Base-by-base conservation (phyloP, 2,888 invertebrate species). In the Drosophila robusta region DNA sequence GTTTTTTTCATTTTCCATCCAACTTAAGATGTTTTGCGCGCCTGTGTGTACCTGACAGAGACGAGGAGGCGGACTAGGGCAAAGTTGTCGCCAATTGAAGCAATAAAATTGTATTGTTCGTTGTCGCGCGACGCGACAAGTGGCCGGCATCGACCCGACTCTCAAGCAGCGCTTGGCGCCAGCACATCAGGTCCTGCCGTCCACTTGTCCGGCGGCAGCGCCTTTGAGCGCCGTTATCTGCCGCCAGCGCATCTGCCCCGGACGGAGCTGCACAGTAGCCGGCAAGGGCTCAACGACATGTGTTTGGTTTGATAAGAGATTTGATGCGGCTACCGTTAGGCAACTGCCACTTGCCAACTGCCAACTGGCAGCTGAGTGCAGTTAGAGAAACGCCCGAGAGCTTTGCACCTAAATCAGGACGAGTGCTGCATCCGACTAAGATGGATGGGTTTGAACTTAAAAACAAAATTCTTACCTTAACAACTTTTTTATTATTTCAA, bases 21-120 rank as follows among this genome's bases (percentile, higher is more conserved):
- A 73, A 80, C 85, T 83, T 82, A 73, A 77, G 82, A 78, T 79
- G 71, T 75, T 63, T 29, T 44, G 29, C 26, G 26, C 39, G 41
- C 18, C 39, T 34, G 6, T 1, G 26, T 26, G 42, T 71, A 75
- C 72, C 77, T 73, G 76, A 26, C 42, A 14, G 7, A 8, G 42
- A 26, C 18, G 14, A 12, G 3, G 29, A 29, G 8, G 29, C 9
- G 12, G 18, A 36, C 22, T 34, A 36, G 36, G 26, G 38, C 41
- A n/a, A 55, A 41, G 51, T 71, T 86, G 84, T 86, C 87, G 85
- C 85, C 85, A 88, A 85, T 85, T 87, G 84, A 75, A 85, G 84
- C 74, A 86, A 88, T 85, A 83, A 87, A 88, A 78, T 71, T 79
- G 70, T 77, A 78, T 85, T 85, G 87, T 87, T 70, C 50, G 8